Conservation (phyloP, 2,797 vertebrate species). For the Halcyon badia region DNA sequence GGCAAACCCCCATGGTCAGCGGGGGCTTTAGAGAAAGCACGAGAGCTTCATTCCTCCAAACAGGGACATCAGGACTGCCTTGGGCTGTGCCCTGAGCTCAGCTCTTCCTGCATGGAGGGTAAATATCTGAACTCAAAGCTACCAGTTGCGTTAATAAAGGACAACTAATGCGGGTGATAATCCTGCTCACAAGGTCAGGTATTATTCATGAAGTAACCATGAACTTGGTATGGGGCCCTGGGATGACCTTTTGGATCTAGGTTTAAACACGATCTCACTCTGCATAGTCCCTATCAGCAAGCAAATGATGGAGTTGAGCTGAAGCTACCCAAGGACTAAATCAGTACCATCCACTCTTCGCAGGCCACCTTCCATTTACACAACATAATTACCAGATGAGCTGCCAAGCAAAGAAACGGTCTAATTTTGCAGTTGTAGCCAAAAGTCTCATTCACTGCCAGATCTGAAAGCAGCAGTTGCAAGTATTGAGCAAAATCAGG, state of each 20-base stretch:
- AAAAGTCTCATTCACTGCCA: neutral
- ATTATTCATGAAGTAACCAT: neutral
- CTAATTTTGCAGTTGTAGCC: neutral
- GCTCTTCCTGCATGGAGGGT: neutral
- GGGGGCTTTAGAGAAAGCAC: neutral
- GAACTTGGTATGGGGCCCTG: neutral
- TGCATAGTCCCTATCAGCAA: neutral
- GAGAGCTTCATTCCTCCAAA: neutral
- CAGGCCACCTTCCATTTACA: neutral
- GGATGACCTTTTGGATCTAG: neutral
- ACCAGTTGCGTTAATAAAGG: neutral
- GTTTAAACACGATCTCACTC: neutral
- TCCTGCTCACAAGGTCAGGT: neutral
- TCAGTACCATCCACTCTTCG: neutral
- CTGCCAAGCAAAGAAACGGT: neutral
- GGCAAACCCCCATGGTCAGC: neutral
- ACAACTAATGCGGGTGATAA: neutral
- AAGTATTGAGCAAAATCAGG: neutral
- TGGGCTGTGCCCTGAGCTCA: rapidly evolving
- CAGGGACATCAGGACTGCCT: neutral
- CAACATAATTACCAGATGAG: neutral
- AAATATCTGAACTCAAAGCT: neutral
- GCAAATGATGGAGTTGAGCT: neutral
- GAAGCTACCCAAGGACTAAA: neutral
- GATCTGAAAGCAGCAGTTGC: neutral